Evolutionary conservation across 1,140 invertebrate species (phyloP), one percentile per base, ranked within the genome.

Genomic region (Drosophila arizonae): DNA sequence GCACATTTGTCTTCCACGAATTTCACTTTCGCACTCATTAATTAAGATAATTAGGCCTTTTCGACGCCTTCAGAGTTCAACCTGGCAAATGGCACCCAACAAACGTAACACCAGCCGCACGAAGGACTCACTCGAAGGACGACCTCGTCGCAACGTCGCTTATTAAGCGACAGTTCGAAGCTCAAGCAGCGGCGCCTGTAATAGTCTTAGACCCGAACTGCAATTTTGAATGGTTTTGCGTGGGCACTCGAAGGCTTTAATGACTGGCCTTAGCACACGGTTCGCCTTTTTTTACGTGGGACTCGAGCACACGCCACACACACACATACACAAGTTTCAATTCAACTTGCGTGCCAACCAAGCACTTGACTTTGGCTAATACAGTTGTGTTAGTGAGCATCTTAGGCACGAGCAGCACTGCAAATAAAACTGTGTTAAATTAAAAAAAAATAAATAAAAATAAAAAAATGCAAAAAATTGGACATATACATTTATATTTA

Each of bases 31-130:
- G 79, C 84, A 72, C 84, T 80, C 84, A 88, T 88, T 88, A 88
- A 88, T 88, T 88, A 88, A 88, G 84, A 88, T 88, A 88, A 88
- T 88, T 88, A 88, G 84, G 84, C 77, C 84, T 88, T 87, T 88
- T 88, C 84, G 79, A 73, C 84, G 85, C 84, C 84, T 88, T 78
- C 85, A 84, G 77, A 88, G 85, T 88, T 88, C 80, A 88, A 73
- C 80, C 60, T 75, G 68, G 67, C 67, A 76, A 66, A 63, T 39
- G 39, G 39, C 65, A 51, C 11, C 56, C 63, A 62, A 50, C 30
- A 67, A 69, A 73, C 58, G 67, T 57, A 54, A 56, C 21, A 21
- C 1, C 28, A 46, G 17, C 11, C 43, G 9, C 51, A 55, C 39
- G 24, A 33, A 33, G 33, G 24, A 71, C 43, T 50, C 21, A 46